Base-by-base conservation (phyloP, 2,888 invertebrate genomes). In the Athetis lepigone region DNA sequence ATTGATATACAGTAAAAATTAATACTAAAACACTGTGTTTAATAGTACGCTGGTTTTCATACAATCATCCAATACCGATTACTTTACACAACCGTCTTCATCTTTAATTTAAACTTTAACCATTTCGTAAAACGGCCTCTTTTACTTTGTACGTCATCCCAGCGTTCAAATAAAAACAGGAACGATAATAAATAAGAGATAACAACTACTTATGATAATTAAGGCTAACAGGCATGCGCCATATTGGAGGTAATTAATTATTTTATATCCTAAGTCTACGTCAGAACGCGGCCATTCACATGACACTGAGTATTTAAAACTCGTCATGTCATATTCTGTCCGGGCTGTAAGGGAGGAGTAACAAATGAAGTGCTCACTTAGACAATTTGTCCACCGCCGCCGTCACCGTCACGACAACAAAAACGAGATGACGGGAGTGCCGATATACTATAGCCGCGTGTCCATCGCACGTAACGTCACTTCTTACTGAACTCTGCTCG, bases 171-270 rank as follows among this genome's bases (percentile, higher is more conserved):
- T 46, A 47, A 58, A 40, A 60, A 57, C 60, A 76, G 49, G 47
- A 33, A 47, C 46, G 54, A 70, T 77, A 79, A 79, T 78, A 79
- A 79, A 79, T 79, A 77, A 70, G 52, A 70, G 47, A 58, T 75
- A 75, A 75, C 63, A 70, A 68, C 77, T 78, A 78, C 54, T 67
- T 76, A 76, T 19, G 58, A 51, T 79, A 76, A 62, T 77, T 78
- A 78, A 79, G 77, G 74, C 71, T 78, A 79, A 27, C 70, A 61
- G 77, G 80, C 80, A 16, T 77, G 46, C 52, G 77, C 72, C 80
- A 8, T 64, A 68, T 68, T 75, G 75, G 78, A 79, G 80, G 78
- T 80, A 80, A 63, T 70, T 64, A 71, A 63, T 64, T 69, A 59
- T 56, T 63, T 58, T 65, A 55, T 59, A 46, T 27, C 43, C 65